Percentiles rank a stretch among this genome's conserved stretches.
Evolutionary conservation across 2,888 invertebrate genomes (phyloP).

Genomic region (Platycheirus rosarum): DNA sequence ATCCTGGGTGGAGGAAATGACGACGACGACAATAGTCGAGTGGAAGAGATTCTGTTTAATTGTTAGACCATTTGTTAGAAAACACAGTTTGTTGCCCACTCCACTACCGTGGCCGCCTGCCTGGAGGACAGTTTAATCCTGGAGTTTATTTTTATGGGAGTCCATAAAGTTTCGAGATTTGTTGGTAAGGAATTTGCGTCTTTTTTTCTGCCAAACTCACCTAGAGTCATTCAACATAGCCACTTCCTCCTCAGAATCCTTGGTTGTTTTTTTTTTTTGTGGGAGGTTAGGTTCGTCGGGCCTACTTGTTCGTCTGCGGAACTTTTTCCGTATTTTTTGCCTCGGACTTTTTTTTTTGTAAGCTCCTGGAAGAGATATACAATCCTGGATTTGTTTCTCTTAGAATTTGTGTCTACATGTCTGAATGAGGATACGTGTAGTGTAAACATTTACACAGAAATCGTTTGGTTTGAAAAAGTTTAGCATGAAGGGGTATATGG

Average conservation of each 20-base stretch:
- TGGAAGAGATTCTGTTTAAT: constrained; percentile 72
- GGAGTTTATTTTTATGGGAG: constrained; percentile 73
- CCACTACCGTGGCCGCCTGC: constrained; percentile 17
- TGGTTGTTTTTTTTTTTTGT: constrained; percentile 9
- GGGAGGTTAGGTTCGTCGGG: constrained; percentile 9
- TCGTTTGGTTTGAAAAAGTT: not conserved
- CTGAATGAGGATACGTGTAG: not conserved
- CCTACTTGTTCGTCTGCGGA: constrained; percentile 54
- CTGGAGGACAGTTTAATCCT: constrained; percentile 70
- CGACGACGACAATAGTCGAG: constrained; percentile 67
- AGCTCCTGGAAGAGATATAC: constrained; percentile 17
- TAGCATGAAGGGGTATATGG: too few relatives aligned
- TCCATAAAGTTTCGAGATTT: constrained; percentile 74
- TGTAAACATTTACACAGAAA: not conserved
- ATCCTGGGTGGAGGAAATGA: constrained; percentile 42
- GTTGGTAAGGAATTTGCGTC: constrained; percentile 62
- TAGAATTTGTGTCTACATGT: not conserved
- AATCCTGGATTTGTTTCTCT: constrained; percentile 30
- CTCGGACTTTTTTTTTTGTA: constrained; percentile 13
- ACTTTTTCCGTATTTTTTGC: constrained; percentile 43
- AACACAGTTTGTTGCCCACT: constrained; percentile 43
- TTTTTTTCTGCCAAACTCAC: constrained; percentile 49
- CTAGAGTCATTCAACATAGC: constrained; percentile 53
- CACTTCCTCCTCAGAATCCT: constrained; percentile 31
- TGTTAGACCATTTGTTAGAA: constrained; percentile 71